phyloP scores from a whole-genome alignment of 2,888 invertebrate genomes.

The Buathra laborator region DNA sequence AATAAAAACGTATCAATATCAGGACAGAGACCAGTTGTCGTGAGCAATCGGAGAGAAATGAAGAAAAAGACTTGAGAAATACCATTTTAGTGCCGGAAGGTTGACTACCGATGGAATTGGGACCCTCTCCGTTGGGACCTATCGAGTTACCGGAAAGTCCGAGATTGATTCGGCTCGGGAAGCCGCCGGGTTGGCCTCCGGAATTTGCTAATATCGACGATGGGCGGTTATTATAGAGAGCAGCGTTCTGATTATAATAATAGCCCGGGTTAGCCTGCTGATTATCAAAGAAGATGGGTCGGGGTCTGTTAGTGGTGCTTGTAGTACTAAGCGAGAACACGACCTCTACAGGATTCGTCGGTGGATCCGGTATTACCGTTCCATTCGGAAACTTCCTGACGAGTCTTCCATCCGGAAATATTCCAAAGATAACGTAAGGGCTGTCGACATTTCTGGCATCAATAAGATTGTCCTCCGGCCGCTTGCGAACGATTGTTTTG shows the following conservation, averaged over 20 bases:
- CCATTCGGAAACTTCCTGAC: constrained; percentile 93
- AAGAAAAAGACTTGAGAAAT: constrained; percentile 71
- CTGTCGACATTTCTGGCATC: constrained; percentile 90
- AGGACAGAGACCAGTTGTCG: constrained; percentile 16
- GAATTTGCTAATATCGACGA: constrained; percentile 72
- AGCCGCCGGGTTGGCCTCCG: constrained; percentile 77
- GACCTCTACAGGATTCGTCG: constrained; percentile 83
- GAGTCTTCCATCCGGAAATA: constrained; percentile 92
- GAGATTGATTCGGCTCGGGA: constrained; percentile 80
- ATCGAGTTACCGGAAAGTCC: constrained; percentile 82
- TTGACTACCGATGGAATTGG: constrained; percentile 72
- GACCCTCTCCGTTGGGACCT: constrained; percentile 72
- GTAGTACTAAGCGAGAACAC: constrained; percentile 84
- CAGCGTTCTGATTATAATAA: constrained; percentile 78
- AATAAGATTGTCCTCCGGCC: constrained; percentile 89
- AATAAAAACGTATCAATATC: constrained; percentile 48
- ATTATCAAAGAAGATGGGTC: constrained; percentile 71
- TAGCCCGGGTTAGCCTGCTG: constrained; percentile 72
- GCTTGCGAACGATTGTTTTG: constrained; percentile 92
- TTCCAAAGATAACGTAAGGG: constrained; percentile 91
- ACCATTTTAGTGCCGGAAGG: constrained; percentile 81
- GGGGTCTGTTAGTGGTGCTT: constrained; percentile 81
- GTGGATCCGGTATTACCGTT: constrained; percentile 90
- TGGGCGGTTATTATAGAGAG: constrained; percentile 78
- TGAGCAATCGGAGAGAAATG: constrained; percentile 21